These are phyloP conservation scores for Thamnophis sirtalis DNA, from an alignment of 2,113 vertebrate species.

Conservation along the genomic window DNA sequence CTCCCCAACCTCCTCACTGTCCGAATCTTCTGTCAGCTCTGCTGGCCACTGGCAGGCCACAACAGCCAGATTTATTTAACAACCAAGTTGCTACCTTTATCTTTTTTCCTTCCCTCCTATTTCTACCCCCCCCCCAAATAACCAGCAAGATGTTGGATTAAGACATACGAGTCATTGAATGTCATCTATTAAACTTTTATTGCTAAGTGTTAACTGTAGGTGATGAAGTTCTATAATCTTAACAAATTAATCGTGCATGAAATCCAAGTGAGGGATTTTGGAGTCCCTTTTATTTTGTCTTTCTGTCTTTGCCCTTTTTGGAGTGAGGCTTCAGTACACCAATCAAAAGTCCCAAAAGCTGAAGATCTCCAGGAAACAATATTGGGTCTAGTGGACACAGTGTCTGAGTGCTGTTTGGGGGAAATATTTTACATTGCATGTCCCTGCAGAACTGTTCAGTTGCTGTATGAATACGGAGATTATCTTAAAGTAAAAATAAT, in stretches of 20 bases:
- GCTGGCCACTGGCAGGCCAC: too few species aligned
- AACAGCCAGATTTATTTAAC: not conserved
- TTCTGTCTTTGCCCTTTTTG: not conserved
- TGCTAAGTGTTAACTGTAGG: not conserved
- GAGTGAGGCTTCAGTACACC: not conserved
- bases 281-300: not conserved
- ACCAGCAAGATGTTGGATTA: not conserved
- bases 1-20: too few species aligned
- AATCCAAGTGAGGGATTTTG: not conserved
- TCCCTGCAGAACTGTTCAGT: not conserved
- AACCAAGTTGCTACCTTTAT: not conserved
- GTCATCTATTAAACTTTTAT: not conserved
- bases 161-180: not conserved
- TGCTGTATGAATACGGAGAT: not conserved
- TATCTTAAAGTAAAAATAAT: not conserved
- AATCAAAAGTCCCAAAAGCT: not conserved
- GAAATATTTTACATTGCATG: not conserved
- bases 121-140: fast-evolving
- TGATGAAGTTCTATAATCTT: not conserved
- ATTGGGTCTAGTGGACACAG: not conserved
- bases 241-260: not conserved
- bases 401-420: not conserved
- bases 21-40: too few species aligned
- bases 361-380: not conserved
- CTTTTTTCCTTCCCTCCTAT: not conserved